Evolutionary conservation across 1,140 invertebrate species (phyloP), one percentile per base, ranked within the genome.

Genomic region (Mactra quadrangularis): DNA sequence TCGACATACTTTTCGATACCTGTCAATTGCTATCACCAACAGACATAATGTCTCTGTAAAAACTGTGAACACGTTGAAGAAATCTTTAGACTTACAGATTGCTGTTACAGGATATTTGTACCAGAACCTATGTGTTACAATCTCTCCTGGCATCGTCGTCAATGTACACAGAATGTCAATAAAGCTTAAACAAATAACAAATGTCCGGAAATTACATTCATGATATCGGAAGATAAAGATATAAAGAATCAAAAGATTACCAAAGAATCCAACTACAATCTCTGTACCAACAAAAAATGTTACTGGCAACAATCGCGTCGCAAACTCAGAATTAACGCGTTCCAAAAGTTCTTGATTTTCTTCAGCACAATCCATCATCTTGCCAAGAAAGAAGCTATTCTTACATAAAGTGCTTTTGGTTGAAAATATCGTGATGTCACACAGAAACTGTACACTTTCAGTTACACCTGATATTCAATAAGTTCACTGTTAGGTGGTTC

Each of bases 1-100:
- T 15, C 22, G 66, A 52, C 85, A 88, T n/a, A 88, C 85, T 55
- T 84, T 77, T 22, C 82, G 79, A 35, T 87, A 87, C 52, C 87
- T 74, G 79, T 87, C 87, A 11, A 87, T 59, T 9, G 87, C 85
- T 9, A 88, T 82, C 1, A 85, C 75, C 6, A 86, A 53, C 47
- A 88, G 50, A 31, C 78, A 87, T 27, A 82, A 31, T 2, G 77
- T 83, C 11, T 86, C 84, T 0, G 72, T 50, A 45, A 74, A 50
- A 17, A 83, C 81, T 33, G 84, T 86, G 45, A 87, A 87, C n/a
- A 82, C 62, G 59, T 85, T 86, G 13, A 86, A 72, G 31, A 75
- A 82, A 35, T 82, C 25, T 25, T 86, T 55, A 0, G 85, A 33
- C 55, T 88, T 85, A 50, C 87, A 88, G n/a, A 85, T 33, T 29